phyloP scores from a whole-genome alignment of 1,140 invertebrate genomes.

The Drosophila parvula region DNA sequence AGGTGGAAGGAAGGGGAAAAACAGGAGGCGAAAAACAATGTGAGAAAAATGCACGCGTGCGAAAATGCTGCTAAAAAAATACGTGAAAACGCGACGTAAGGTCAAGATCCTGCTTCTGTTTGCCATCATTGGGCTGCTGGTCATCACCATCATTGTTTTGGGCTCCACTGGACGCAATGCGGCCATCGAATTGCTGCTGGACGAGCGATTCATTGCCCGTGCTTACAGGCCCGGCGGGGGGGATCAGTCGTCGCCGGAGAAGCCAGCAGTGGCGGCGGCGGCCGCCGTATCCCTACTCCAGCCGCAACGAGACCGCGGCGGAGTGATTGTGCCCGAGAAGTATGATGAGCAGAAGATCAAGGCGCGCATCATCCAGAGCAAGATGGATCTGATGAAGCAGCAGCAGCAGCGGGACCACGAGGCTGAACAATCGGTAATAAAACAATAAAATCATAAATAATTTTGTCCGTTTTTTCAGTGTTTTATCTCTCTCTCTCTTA shows the following conservation, averaged over 20 bases:
- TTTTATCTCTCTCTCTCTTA: background rate
- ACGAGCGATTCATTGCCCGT: slow-evolving; percentile 75
- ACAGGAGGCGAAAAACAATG: slow-evolving; percentile 53
- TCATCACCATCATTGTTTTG: slow-evolving; percentile 73
- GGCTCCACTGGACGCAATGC: slow-evolving; percentile 57
- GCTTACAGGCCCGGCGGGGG: slow-evolving; percentile 62
- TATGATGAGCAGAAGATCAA: slow-evolving; percentile 83
- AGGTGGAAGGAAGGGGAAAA: slow-evolving; percentile 36
- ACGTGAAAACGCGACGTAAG: slow-evolving; percentile 82
- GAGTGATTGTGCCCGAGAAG: slow-evolving; percentile 81
- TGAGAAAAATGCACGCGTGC: slow-evolving; percentile 63
- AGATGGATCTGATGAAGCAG: slow-evolving; percentile 71
- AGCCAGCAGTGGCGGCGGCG: slow-evolving; percentile 15
- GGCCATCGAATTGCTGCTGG: slow-evolving; percentile 68
- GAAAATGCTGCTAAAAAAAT: slow-evolving; percentile 82
- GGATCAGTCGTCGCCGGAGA: slow-evolving; percentile 18
- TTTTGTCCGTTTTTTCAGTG: no score
- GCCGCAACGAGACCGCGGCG: slow-evolving; percentile 64
- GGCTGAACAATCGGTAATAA: slow-evolving; percentile 48
- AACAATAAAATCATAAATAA: fast-evolving
- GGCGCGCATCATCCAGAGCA: slow-evolving; percentile 74
- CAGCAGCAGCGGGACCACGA: slow-evolving; percentile 64
- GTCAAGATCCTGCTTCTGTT: slow-evolving; percentile 77
- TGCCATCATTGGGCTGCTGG: slow-evolving; percentile 72
- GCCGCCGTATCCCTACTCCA: slow-evolving; percentile 50